These are phyloP conservation scores for Philopotamus ludificatus DNA, from an alignment of 1,140 invertebrate species.

Conservation along the genomic window DNA sequence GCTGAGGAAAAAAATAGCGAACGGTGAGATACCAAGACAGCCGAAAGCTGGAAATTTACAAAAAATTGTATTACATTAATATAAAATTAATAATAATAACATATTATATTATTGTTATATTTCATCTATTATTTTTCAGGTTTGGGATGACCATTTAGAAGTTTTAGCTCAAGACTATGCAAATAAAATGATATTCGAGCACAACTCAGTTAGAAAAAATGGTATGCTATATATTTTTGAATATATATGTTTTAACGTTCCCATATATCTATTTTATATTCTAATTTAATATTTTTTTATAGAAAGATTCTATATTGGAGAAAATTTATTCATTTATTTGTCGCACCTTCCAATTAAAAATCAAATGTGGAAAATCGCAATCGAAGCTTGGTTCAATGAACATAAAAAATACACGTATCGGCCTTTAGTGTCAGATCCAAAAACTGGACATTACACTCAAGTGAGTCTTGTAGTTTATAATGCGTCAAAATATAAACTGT, in stretches of 20 bases:
- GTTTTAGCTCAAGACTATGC: slow-evolving; percentile 32
- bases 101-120: too few relatives aligned
- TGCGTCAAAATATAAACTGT: not conserved
- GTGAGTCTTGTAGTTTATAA: slow-evolving; percentile 12
- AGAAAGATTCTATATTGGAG: slow-evolving; percentile 30
- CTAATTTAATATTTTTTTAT: not conserved
- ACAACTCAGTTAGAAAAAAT: slow-evolving; percentile 23
- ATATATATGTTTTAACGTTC: too few relatives aligned
- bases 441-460: slow-evolving; percentile 37
- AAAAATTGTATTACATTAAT: slow-evolving; percentile 36
- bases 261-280: too few relatives aligned
- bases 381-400: slow-evolving; percentile 32
- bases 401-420: slow-evolving; percentile 18
- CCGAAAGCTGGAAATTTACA: slow-evolving; percentile 36
- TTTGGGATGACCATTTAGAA: slow-evolving; percentile 33
- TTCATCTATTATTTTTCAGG: slow-evolving; percentile 17
- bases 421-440: slow-evolving; percentile 17
- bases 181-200: slow-evolving; percentile 30
- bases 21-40: slow-evolving; percentile 21
- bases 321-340: slow-evolving; percentile 31
- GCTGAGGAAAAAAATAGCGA: slow-evolving; percentile 22
- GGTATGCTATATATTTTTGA: slow-evolving; percentile 20
- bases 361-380: slow-evolving; percentile 22
- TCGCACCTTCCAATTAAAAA: not conserved
- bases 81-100: too few relatives aligned